Conservation (phyloP, 1,140 invertebrate species). For the Archegozetes longisetosus region DNA sequence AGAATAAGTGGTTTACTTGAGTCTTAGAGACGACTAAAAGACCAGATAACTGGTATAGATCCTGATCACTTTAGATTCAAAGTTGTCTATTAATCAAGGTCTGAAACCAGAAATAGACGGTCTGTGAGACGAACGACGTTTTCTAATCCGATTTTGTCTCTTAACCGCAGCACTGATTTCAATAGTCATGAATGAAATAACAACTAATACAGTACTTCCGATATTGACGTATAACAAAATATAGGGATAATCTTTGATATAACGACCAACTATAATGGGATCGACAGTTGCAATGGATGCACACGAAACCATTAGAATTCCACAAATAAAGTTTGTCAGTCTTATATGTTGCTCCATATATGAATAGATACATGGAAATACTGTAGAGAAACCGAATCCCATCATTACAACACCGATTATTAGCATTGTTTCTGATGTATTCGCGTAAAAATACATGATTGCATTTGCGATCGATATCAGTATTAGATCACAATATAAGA, state of each 20-base stretch:
- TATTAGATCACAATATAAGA: not conserved
- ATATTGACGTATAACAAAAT: slow-evolving; percentile 2
- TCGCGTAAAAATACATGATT: not conserved
- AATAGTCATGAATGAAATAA: slow-evolving; percentile 1
- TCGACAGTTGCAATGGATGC: not conserved
- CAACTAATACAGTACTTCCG: not conserved
- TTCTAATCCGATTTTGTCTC: too few species aligned
- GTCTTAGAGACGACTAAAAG: too few species aligned
- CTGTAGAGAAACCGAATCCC: slow-evolving; percentile 7
- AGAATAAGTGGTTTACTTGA: too few species aligned
- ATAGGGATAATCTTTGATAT: not conserved
- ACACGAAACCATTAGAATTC: slow-evolving; percentile 4
- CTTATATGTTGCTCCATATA: slow-evolving; percentile 6
- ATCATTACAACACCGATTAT: slow-evolving; percentile 4
- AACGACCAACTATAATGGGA: slow-evolving; percentile 1
- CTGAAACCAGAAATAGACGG: too few species aligned
- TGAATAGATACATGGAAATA: slow-evolving; percentile 8
- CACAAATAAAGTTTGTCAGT: slow-evolving; percentile 7
- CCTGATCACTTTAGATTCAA: too few species aligned
- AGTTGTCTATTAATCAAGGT: too few species aligned
- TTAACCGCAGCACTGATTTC: not conserved
- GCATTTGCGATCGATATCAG: slow-evolving; percentile 4
- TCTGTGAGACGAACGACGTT: too few species aligned
- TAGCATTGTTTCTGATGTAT: not conserved
- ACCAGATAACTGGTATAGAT: too few species aligned